Evolutionary conservation across 1,140 invertebrate species (phyloP).

Genomic region (Cotesia typhae): DNA sequence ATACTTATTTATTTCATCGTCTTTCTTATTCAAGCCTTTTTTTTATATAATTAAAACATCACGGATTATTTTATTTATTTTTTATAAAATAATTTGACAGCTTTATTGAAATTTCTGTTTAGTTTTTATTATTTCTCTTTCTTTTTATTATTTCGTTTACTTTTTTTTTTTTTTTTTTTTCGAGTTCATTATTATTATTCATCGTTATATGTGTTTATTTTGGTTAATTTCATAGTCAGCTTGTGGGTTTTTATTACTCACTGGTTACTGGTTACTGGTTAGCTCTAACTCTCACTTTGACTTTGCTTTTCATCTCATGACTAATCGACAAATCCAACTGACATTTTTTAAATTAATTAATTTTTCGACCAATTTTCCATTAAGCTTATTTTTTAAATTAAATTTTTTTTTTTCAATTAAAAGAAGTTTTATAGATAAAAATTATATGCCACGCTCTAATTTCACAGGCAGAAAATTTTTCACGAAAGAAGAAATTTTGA

Average conservation of each 20-base stretch:
- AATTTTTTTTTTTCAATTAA: too few relatives aligned
- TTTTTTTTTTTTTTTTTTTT: slow-evolving; percentile 26
- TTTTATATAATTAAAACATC: neutral
- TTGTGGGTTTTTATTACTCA: neutral
- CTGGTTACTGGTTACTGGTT: neutral
- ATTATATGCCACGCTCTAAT: too few relatives aligned
- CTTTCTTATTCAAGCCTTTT: slow-evolving; percentile 5
- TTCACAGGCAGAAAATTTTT: too few relatives aligned
- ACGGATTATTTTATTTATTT: slow-evolving; percentile 46
- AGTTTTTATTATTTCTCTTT: slow-evolving; percentile 32
- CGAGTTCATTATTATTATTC: neutral
- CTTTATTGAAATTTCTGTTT: too few relatives aligned
- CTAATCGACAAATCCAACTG: too few relatives aligned
- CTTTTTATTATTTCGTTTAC: too few relatives aligned
- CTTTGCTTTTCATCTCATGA: slow-evolving; percentile 30
- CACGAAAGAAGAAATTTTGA: too few relatives aligned
- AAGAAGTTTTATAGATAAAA: too few relatives aligned
- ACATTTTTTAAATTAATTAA: too few relatives aligned
- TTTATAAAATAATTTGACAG: too few relatives aligned
- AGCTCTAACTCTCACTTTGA: slow-evolving; percentile 33
- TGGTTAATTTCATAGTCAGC: neutral
- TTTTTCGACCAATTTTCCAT: too few relatives aligned
- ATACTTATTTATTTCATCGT: neutral
- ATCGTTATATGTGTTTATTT: slow-evolving; percentile 4
- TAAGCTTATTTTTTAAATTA: too few relatives aligned